A percentile compares a stretch with the other conserved stretches of the same genome.
Evolutionary conservation across 2,113 vertebrate species (phyloP).

Genomic region (Jaculus jaculus): DNA sequence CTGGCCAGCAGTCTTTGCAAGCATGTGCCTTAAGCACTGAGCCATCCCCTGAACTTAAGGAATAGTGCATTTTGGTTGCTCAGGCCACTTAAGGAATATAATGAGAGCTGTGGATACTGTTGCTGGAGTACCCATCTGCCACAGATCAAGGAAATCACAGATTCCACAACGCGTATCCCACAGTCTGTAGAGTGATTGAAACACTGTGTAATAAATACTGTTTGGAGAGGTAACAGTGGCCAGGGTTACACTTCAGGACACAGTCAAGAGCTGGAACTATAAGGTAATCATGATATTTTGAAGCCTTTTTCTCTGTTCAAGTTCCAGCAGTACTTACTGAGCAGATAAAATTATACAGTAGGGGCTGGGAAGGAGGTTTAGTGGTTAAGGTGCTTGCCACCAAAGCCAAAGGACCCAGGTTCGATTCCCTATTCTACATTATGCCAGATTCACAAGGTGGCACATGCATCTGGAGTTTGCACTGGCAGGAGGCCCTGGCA

Average conservation of each 20-base stretch:
- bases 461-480: too few species aligned
- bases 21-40: too few species aligned
- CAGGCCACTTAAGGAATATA: not conserved
- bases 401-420: too few species aligned
- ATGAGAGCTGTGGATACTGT: not conserved
- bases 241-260: not conserved
- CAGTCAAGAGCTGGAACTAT: not conserved
- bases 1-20: too few species aligned
- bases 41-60: too few species aligned
- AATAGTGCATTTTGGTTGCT: not conserved
- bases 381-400: too few species aligned
- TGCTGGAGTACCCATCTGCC: not conserved
- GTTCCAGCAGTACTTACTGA: not conserved
- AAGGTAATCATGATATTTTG: not conserved
- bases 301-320: not conserved
- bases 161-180: conserved; percentile 6
- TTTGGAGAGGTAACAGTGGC: not conserved
- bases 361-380: too few species aligned
- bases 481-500: too few species aligned
- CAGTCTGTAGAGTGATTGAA: not conserved
- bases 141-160: not conserved
- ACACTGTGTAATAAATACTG: not conserved
- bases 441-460: too few species aligned
- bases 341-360: not conserved
- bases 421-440: too few species aligned